Base-by-base conservation (phyloP, 2,888 invertebrate genomes). In the Arctia plantaginis region DNA sequence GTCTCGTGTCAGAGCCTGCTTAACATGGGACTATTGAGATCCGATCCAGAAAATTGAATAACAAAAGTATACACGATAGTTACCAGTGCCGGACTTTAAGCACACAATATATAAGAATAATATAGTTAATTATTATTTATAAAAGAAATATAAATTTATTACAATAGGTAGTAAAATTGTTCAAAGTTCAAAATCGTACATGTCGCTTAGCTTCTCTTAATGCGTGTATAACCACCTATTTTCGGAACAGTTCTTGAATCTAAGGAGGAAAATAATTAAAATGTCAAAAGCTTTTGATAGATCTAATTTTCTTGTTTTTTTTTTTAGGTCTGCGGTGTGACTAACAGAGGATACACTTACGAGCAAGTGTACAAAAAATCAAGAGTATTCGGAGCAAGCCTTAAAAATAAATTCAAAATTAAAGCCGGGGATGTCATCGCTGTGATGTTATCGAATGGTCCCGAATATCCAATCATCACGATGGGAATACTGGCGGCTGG, bases 291-390 rank as follows among this genome's bases (percentile, higher is more conserved):
- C 51, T 51, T 20, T 23, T 51, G 51, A 51, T 8, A 23, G 0
- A 23, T 10, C 23, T 33, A 64, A 35, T 51, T 15, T 51, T 20
- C 33, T 20, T 47, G 15, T 30, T 47, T 35, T 59, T 67, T 41
- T 59, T 44, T 44, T 10, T 39, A 74, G 69, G 59, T 66, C 6
- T 74, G 98, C 84, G 96, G 97, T 3, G 85, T 97, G 2, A 97
- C 97, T 8, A 97, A 97, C 59, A 96, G 97, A 79, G 95, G 96
- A 72, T 97, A 97, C 86, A 97, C 97, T 0, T 98, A 96, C 86
- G 96, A 96, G 3, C 93, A 97, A 85, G 82, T 97, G 0, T 93
- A 97, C 73, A 96, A 96, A 78, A 92, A 95, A 64, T 95, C 96
- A 27, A 94, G 94, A 69, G 97, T 96, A 78, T 95, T 97, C 55